Evolutionary conservation across 2,888 invertebrate species (phyloP).

Genomic region (Synanthedon formicaeformis): DNA sequence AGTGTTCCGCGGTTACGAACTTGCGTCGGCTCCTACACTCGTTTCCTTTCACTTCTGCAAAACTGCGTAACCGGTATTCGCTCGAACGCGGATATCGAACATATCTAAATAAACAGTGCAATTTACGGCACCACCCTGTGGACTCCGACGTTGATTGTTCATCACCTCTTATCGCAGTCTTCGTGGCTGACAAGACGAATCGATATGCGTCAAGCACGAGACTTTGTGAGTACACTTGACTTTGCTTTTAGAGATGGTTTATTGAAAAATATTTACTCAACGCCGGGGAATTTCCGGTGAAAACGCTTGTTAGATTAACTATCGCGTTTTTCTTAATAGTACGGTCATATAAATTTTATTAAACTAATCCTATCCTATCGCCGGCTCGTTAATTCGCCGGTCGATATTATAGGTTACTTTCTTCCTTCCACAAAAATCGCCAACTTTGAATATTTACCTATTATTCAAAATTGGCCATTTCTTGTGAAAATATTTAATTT

Average conservation of each 20-base stretch:
- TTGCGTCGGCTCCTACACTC: conserved; percentile 19
- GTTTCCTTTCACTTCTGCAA: conserved; percentile 45
- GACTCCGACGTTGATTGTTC: conserved; percentile 63
- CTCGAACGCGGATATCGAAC: conserved; percentile 43
- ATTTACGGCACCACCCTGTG: conserved; percentile 64
- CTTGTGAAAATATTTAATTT: too few species aligned
- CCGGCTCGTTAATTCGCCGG: too few species aligned
- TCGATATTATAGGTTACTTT: too few species aligned
- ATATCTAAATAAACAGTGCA: conserved; percentile 38
- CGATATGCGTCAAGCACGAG: conserved; percentile 68
- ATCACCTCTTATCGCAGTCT: conserved; percentile 63
- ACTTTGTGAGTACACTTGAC: conserved; percentile 47
- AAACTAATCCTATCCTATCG: too few species aligned
- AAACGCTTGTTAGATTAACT: too few species aligned
- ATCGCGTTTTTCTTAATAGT: too few species aligned
- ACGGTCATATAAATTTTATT: too few species aligned
- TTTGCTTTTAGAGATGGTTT: background rate
- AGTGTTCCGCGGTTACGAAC: conserved; percentile 10
- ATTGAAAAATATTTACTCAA: too few species aligned
- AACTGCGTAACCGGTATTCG: conserved; percentile 40
- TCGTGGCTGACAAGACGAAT: conserved; percentile 61
- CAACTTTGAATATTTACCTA: too few species aligned
- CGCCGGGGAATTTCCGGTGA: too few species aligned
- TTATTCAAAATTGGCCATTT: too few species aligned
- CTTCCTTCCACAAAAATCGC: too few species aligned